phyloP scores from a whole-genome alignment of 1,140 invertebrate genomes.

The Drosophila equinoxialis region DNA sequence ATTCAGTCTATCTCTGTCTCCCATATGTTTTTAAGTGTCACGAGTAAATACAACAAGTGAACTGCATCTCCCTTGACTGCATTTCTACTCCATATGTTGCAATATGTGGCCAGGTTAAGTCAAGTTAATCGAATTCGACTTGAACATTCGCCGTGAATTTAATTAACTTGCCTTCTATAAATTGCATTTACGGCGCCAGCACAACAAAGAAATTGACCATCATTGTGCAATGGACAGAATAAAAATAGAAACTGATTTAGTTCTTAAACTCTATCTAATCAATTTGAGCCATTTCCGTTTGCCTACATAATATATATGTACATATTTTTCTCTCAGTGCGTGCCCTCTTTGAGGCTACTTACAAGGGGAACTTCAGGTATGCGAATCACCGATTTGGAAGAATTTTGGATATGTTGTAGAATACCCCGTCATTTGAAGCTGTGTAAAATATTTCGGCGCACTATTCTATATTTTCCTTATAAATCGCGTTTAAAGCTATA shows the following conservation, averaged over 20 bases:
- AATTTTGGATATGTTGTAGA: too few species aligned
- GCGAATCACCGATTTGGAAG: too few species aligned
- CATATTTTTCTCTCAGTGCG: conserved; percentile 8
- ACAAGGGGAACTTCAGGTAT: too few species aligned
- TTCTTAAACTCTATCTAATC: neutral
- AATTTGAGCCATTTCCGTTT: neutral
- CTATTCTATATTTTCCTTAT: too few species aligned
- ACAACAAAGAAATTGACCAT: conserved; percentile 37
- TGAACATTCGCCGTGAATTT: conserved; percentile 49
- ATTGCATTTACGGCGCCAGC: conserved; percentile 66
- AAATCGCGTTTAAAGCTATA: too few species aligned
- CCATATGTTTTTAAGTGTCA: conserved; percentile 78
- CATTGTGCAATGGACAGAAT: neutral
- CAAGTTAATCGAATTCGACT: conserved; percentile 63
- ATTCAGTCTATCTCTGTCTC: neutral
- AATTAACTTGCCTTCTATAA: conserved; percentile 57
- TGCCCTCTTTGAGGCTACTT: conserved; percentile 2
- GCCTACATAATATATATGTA: neutral
- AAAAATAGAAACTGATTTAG: neutral
- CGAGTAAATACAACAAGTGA: conserved; percentile 61
- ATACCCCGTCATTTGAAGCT: too few species aligned
- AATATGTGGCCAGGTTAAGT: conserved; percentile 30
- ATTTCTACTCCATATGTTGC: neutral
- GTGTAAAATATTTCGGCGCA: too few species aligned
- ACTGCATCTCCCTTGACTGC: conserved; percentile 40